A percentile compares a stretch with the other conserved stretches of the same genome.
Evolutionary conservation across 2,797 vertebrate species (phyloP).

Genomic region (Synanceia verrucosa): DNA sequence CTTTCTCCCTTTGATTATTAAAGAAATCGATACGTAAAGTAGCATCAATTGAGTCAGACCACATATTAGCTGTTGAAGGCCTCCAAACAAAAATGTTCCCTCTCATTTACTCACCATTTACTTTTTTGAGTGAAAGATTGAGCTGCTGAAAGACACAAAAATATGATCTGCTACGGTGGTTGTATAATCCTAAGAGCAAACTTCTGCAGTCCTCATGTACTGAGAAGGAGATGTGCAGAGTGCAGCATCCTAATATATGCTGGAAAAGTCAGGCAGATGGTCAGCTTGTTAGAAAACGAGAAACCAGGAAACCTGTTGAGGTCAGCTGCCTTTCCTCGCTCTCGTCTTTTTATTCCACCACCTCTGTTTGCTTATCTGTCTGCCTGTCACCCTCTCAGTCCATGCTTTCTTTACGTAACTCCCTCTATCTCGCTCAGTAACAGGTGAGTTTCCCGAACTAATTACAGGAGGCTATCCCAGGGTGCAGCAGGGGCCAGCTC

Average conservation of each 20-base stretch:
- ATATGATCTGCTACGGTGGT: background rate
- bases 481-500: slow-evolving; percentile 67
- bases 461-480: slow-evolving; percentile 75
- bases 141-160: no score
- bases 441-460: slow-evolving; percentile 79
- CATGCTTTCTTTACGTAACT: background rate
- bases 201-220: background rate
- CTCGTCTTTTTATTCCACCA: slow-evolving; percentile 1
- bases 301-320: slow-evolving; percentile 26
- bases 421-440: slow-evolving; percentile 62
- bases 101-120: background rate
- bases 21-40: background rate
- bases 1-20: background rate
- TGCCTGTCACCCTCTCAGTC: slow-evolving; percentile 50
- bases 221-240: background rate
- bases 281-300: slow-evolving; percentile 39
- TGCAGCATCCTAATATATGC: background rate
- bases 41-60: background rate
- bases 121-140: no score
- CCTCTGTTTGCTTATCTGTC: slow-evolving; percentile 52
- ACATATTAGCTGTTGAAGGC: background rate
- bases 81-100: background rate
- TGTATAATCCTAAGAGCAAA: background rate
- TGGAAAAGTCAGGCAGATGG: slow-evolving; percentile 12
- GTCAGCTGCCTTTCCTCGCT: slow-evolving; percentile 23